Percentiles rank a stretch among this genome's conserved stretches.
Evolutionary conservation across 2,888 invertebrate species (phyloP).

Genomic region (Aromia moschata): DNA sequence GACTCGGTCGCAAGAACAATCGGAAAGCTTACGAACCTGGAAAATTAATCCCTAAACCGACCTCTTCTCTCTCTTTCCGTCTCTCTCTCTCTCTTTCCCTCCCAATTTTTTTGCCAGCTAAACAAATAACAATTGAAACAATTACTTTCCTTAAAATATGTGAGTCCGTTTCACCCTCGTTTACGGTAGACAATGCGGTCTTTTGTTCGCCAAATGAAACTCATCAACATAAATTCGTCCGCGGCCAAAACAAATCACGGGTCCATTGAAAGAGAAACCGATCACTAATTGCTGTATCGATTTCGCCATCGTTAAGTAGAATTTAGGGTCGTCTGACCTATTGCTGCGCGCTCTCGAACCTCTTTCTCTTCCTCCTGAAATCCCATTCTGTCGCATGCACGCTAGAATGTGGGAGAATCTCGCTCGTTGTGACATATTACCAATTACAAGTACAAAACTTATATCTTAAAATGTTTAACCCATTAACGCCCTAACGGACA

Average conservation of each 20-base stretch:
- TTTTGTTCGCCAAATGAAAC: conserved; percentile 24
- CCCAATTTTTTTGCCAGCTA: background rate
- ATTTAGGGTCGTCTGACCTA: background rate
- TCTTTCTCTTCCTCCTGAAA: too few relatives aligned
- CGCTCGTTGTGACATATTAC: too few relatives aligned
- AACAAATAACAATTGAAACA: conserved; percentile 26
- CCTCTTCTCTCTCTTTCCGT: too few relatives aligned
- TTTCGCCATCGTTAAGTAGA: conserved; percentile 16
- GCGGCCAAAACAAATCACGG: conserved; percentile 26
- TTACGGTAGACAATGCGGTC: conserved; percentile 15
- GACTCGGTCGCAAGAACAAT: conserved; percentile 8
- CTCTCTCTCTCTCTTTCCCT: too few relatives aligned
- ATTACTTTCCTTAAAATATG: conserved; percentile 26
- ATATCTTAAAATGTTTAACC: too few relatives aligned
- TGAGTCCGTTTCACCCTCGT: conserved; percentile 18
- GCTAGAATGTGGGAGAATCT: too few relatives aligned
- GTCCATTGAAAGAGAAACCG: conserved; percentile 28
- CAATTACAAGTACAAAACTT: too few relatives aligned
- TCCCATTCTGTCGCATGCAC: too few relatives aligned
- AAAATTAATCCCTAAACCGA: conserved; percentile 14
- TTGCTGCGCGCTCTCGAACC: too few relatives aligned
- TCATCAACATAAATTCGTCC: conserved; percentile 29
- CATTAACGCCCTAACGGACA: too few relatives aligned
- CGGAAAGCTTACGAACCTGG: conserved; percentile 17
- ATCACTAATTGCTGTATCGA: conserved; percentile 34